Percentiles rank a stretch among this genome's conserved stretches.
Conservation (phyloP, 1,140 invertebrate genomes). For the Drosophila auraria region DNA sequence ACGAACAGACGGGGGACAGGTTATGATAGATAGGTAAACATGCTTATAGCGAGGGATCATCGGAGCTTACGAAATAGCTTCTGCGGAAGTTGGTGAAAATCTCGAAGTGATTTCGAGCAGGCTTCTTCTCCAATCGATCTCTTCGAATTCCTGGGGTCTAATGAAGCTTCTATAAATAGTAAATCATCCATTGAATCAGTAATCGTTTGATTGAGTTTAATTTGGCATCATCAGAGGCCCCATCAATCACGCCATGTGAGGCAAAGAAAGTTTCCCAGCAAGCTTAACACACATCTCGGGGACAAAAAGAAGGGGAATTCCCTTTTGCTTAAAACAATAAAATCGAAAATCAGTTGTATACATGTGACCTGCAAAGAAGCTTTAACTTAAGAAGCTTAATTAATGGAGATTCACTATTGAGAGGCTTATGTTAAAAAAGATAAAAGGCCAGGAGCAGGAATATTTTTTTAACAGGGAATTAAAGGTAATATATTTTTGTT, state of each 20-base stretch:
- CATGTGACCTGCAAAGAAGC: background rate
- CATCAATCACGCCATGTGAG: conserved; percentile 45
- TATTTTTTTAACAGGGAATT: too few species aligned
- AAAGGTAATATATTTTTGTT: too few species aligned
- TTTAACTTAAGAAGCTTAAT: background rate
- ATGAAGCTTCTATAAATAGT: conserved; percentile 38
- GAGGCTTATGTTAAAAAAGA: too few species aligned
- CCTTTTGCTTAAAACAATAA: conserved; percentile 21
- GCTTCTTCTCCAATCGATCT: conserved; percentile 30
- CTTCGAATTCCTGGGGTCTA: background rate
- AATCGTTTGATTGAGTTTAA: conserved; percentile 46
- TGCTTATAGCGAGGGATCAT: conserved; percentile 14
- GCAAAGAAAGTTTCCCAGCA: conserved; percentile 34
- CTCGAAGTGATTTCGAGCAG: conserved; percentile 6
- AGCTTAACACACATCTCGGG: background rate
- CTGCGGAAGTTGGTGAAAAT: conserved; percentile 29
- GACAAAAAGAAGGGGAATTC: conserved; percentile 32
- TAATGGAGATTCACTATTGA: background rate
- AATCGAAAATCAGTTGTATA: background rate
- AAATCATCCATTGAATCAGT: conserved; percentile 35
- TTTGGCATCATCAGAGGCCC: conserved; percentile 33
- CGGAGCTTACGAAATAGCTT: conserved; percentile 9
- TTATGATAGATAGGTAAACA: conserved; percentile 49
- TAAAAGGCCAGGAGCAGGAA: too few species aligned
- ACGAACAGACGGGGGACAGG: conserved; percentile 19